Conservation (phyloP, 1,140 invertebrate genomes). For the Drosophila navojoa region DNA sequence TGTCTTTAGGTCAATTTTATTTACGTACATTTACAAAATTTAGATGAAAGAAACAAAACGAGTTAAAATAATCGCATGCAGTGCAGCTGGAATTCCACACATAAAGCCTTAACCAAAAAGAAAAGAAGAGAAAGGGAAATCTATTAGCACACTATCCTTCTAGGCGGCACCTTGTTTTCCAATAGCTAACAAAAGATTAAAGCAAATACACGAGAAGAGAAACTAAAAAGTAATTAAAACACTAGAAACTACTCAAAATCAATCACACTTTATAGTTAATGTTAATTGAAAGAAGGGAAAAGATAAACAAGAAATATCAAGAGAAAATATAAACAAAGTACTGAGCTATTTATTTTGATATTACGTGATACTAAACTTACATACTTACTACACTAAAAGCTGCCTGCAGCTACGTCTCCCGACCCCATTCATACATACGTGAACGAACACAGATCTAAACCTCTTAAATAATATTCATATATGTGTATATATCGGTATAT, state of each 20-base stretch:
- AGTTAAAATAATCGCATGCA: constrained; percentile 8
- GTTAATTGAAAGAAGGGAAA: constrained; percentile 30
- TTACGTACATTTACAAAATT: constrained; percentile 54
- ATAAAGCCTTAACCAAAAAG: constrained; percentile 40
- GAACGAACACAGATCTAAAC: constrained; percentile 1
- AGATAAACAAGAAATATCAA: constrained; percentile 17
- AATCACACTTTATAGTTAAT: constrained; percentile 55
- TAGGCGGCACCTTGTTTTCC: constrained; percentile 33
- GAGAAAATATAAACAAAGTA: constrained; percentile 46
- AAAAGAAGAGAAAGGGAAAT: not conserved
- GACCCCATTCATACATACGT: constrained; percentile 13
- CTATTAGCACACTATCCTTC: constrained; percentile 26
- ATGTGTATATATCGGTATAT: constrained; percentile 5
- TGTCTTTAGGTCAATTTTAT: constrained; percentile 66
- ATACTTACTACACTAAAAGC: constrained; percentile 57
- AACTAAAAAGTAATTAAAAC: constrained; percentile 12
- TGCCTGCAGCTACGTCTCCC: constrained; percentile 61
- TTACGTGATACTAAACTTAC: constrained; percentile 80
- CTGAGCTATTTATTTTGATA: constrained; percentile 76
- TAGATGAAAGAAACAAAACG: constrained; percentile 7
- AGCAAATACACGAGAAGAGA: not conserved
- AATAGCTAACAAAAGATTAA: constrained; percentile 27
- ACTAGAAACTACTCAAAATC: constrained; percentile 31
- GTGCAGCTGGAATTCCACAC: constrained; percentile 34
- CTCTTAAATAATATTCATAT: constrained; percentile 2